These are phyloP conservation scores for Pararge aegeria DNA, from an alignment of 1,140 invertebrate species.

Conservation along the genomic window DNA sequence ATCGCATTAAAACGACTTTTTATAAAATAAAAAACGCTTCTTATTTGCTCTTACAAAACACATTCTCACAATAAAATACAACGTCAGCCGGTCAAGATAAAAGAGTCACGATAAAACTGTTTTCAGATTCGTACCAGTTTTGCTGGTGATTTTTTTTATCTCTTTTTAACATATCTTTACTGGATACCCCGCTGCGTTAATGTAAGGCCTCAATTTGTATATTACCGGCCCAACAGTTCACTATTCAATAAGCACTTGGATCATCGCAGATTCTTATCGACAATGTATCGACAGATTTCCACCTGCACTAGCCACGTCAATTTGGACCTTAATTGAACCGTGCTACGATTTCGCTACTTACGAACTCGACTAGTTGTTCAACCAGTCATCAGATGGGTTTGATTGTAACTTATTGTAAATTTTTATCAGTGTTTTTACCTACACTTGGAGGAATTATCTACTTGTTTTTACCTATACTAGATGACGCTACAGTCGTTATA, in stretches of 20 bases:
- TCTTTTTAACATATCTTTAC: slow-evolving; percentile 38
- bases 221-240: slow-evolving; percentile 40
- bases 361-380: background rate
- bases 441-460: too few relatives aligned
- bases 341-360: background rate
- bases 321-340: slow-evolving; percentile 4
- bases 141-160: background rate
- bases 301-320: slow-evolving; percentile 1
- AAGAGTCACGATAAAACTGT: slow-evolving; percentile 17
- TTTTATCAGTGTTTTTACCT: too few relatives aligned
- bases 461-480: too few relatives aligned
- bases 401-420: too few relatives aligned
- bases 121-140: slow-evolving; percentile 13
- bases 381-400: background rate
- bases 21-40: background rate
- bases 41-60: background rate
- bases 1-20: background rate
- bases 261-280: slow-evolving; percentile 56
- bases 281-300: slow-evolving; percentile 17
- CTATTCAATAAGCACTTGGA: slow-evolving; percentile 65
- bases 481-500: too few relatives aligned
- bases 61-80: slow-evolving; percentile 1
- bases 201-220: slow-evolving; percentile 60
- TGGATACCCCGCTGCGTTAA: slow-evolving; percentile 58
- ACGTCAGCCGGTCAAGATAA: slow-evolving; percentile 12